These are phyloP conservation scores for Megaustenia siamemsis DNA, from an alignment of 2,888 invertebrate species.

Conservation along the genomic window DNA sequence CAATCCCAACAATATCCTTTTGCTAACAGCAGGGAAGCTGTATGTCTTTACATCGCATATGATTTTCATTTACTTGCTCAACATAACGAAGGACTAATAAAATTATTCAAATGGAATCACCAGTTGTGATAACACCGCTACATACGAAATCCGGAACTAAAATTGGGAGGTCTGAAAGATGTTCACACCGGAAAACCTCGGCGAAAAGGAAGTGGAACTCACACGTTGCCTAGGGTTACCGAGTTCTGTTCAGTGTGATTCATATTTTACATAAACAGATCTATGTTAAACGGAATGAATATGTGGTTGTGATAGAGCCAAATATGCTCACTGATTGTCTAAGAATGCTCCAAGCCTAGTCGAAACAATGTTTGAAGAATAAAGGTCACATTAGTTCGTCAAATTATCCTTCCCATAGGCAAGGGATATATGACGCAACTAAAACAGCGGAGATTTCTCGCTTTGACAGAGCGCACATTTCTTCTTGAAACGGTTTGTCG, in stretches of 20 bases:
- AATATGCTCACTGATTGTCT: neutral
- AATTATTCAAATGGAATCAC: slow-evolving; percentile 36
- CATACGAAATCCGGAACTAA: slow-evolving; percentile 39
- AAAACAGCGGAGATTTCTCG: neutral
- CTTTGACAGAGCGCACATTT: neutral
- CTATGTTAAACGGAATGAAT: slow-evolving; percentile 30
- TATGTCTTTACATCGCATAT: slow-evolving; percentile 15
- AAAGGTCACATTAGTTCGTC: slow-evolving; percentile 19
- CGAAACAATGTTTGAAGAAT: slow-evolving; percentile 34
- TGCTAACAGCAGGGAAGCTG: neutral
- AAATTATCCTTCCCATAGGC: no score
- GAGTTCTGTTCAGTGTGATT: slow-evolving; percentile 32
- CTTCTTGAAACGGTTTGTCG: neutral
- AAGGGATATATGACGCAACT: neutral
- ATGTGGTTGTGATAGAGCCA: slow-evolving; percentile 24
- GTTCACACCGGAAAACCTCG: slow-evolving; percentile 43
- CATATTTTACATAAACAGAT: slow-evolving; percentile 44
- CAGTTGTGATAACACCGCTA: slow-evolving; percentile 25
- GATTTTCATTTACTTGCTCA: neutral
- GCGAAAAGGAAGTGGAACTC: slow-evolving; percentile 40
- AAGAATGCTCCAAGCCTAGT: neutral
- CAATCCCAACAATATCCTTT: slow-evolving; percentile 31
- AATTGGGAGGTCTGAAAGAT: slow-evolving; percentile 47
- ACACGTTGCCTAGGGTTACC: slow-evolving; percentile 45
- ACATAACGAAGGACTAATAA: neutral